Evolutionary conservation across 2,888 invertebrate genomes (phyloP).

Genomic region (Tetheella fluctuosa): DNA sequence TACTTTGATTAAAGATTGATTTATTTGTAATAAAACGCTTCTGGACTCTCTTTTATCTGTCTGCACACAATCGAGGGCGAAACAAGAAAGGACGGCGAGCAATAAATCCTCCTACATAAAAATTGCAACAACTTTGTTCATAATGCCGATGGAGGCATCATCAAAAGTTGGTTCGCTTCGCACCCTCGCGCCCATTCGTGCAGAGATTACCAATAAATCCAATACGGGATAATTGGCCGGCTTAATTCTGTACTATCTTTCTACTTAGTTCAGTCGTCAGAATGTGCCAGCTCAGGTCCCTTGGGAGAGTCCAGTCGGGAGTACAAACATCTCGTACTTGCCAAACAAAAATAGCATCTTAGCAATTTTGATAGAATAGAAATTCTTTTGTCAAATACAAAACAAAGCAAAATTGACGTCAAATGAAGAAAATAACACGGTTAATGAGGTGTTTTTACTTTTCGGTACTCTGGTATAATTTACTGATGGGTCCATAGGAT

Average conservation of each 20-base stretch:
- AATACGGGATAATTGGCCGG: slow-evolving; percentile 85
- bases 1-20: slow-evolving; percentile 69
- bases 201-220: slow-evolving; percentile 85
- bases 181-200: slow-evolving; percentile 84
- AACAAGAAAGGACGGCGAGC: slow-evolving; percentile 74
- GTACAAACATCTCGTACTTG: slow-evolving; percentile 65
- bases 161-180: slow-evolving; percentile 82
- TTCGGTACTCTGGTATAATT: slow-evolving; percentile 40
- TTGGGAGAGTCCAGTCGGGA: slow-evolving; percentile 77
- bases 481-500: too few species aligned
- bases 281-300: slow-evolving; percentile 83
- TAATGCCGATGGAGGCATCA: slow-evolving; percentile 82
- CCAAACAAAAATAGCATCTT: slow-evolving; percentile 68
- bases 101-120: slow-evolving; percentile 82
- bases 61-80: slow-evolving; percentile 71
- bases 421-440: slow-evolving; percentile 70
- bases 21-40: slow-evolving; percentile 72
- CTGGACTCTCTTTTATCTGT: slow-evolving; percentile 73
- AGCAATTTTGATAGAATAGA: slow-evolving; percentile 54
- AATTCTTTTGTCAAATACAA: slow-evolving; percentile 51
- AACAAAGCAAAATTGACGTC: slow-evolving; percentile 54
- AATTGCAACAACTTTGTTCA: slow-evolving; percentile 84
- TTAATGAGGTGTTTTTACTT: slow-evolving; percentile 73
- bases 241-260: slow-evolving; percentile 85
- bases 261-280: slow-evolving; percentile 85